Evolutionary conservation across 2,113 vertebrate species (phyloP).

Genomic region (Glareola pratincola): DNA sequence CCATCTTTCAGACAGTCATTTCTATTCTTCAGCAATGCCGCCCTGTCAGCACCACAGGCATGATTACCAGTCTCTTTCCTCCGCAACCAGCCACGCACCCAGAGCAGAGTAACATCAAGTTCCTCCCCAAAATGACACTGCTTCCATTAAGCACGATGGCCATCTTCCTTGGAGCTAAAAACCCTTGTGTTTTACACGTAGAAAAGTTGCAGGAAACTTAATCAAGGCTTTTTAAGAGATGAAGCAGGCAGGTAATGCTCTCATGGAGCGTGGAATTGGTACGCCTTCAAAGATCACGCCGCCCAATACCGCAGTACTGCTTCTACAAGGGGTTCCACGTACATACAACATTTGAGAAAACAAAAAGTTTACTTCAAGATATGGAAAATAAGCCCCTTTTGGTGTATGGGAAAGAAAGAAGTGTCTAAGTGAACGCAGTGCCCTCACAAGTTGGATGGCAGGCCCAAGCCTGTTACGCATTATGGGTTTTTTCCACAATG

Average conservation of each 20-base stretch:
- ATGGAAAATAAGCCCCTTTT: neutral
- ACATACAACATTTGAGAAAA: no score
- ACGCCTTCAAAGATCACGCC: rapidly evolving
- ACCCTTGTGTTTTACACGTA: rapidly evolving
- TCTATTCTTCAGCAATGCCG: neutral
- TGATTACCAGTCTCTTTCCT: rapidly evolving
- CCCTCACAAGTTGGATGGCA: neutral
- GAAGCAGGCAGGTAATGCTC: neutral
- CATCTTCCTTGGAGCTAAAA: neutral
- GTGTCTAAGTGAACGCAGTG: rapidly evolving
- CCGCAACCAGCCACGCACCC: neutral
- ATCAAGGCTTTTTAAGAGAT: neutral
- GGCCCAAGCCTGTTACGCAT: neutral
- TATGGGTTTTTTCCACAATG: neutral
- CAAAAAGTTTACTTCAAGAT: rapidly evolving
- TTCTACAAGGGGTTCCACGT: neutral
- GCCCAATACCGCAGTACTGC: rapidly evolving
- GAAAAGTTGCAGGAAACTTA: neutral
- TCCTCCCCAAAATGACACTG: neutral
- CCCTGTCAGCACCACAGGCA: neutral
- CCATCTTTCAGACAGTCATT: rapidly evolving
- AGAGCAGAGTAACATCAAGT: no score
- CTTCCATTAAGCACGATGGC: rapidly evolving
- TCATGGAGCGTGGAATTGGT: rapidly evolving
- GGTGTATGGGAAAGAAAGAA: neutral